phyloP scores from a whole-genome alignment of 2,113 vertebrate species.

The Plecotus auritus region DNA sequence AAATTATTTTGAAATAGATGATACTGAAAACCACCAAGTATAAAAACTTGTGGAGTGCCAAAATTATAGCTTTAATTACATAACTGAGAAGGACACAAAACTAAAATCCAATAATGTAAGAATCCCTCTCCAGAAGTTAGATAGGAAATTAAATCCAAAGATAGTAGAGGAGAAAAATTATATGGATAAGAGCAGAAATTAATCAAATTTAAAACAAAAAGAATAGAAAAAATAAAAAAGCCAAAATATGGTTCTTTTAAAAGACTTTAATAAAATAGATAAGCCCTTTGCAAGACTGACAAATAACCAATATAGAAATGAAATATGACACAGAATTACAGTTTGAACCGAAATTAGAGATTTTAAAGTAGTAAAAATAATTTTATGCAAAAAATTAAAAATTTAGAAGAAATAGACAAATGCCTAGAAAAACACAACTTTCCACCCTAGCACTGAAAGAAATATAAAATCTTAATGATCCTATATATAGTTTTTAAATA shows the following conservation, averaged over 20 bases:
- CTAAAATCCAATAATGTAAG: background rate
- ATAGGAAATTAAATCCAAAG: background rate
- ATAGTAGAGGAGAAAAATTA: background rate
- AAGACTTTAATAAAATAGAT: background rate
- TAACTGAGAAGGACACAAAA: background rate
- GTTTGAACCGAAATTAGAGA: background rate
- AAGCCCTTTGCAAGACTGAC: background rate
- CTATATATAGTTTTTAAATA: background rate
- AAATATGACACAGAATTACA: background rate
- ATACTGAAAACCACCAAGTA: background rate
- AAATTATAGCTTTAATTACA: background rate
- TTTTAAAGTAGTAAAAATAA: background rate
- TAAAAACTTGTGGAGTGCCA: background rate
- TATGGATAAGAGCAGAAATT: background rate
- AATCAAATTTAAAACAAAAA: conserved; percentile 15
- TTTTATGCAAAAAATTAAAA: background rate
- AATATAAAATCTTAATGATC: background rate
- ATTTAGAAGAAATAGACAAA: background rate
- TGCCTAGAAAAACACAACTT: background rate
- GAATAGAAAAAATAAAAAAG: background rate
- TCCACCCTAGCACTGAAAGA: background rate
- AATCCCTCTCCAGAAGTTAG: background rate
- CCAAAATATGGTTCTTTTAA: background rate
- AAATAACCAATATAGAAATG: background rate
- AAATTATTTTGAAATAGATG: background rate